Evolutionary conservation across 2,113 vertebrate species (phyloP).

Genomic region (Pteropus alecto): DNA sequence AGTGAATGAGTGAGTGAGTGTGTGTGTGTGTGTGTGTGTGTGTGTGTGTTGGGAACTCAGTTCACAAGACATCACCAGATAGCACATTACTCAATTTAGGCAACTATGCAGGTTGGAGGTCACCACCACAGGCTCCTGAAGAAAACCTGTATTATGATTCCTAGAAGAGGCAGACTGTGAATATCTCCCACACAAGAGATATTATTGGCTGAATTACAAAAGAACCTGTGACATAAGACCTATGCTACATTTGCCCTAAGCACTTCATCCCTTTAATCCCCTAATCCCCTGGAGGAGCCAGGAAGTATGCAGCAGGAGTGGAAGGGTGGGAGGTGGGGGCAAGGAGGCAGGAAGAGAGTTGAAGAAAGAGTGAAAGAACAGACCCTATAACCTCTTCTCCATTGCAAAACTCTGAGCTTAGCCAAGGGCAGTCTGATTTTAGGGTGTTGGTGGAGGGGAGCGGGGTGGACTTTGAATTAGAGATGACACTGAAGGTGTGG

Average conservation of each 20-base stretch:
- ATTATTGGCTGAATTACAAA: not conserved
- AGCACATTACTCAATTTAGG: not conserved
- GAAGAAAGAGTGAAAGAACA: not conserved
- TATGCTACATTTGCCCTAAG: not conserved
- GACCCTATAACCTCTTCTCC: not conserved
- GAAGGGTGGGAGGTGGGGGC: too few relatives aligned
- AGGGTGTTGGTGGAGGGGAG: too few relatives aligned
- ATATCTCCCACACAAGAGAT: not conserved
- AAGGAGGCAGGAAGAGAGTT: not conserved
- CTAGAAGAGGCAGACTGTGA: not conserved
- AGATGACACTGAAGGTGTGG: not conserved
- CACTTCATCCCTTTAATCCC: not conserved
- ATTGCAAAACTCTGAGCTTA: not conserved
- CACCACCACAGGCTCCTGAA: not conserved
- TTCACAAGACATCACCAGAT: not conserved
- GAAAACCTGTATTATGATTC: not conserved
- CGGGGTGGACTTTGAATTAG: not conserved
- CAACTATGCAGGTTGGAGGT: not conserved
- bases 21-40: not conserved
- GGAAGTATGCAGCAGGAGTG: not conserved
- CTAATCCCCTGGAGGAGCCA: not conserved
- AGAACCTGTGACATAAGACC: not conserved
- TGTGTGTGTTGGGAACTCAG: not conserved
- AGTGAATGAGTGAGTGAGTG: too few relatives aligned
- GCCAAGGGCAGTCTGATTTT: not conserved